Conservation (phyloP, 2,888 invertebrate species). For the Deroplatys truncata region DNA sequence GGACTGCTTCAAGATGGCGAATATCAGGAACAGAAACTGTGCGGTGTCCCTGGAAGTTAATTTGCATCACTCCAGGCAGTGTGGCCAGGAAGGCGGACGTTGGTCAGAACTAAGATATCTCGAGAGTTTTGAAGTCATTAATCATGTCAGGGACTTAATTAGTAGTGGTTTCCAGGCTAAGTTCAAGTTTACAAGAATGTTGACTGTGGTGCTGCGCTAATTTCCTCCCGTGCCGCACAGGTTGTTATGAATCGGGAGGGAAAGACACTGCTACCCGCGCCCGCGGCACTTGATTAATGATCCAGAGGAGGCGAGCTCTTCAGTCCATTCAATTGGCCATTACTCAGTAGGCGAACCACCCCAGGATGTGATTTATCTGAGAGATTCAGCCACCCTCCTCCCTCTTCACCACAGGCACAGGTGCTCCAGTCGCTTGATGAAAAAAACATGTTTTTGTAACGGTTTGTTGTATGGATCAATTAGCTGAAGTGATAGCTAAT, state of each 20-base stretch:
- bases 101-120: not conserved
- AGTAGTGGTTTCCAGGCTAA: not conserved
- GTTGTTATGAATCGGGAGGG: not conserved
- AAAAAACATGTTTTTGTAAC: not conserved
- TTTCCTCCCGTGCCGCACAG: not conserved
- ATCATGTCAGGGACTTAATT: not conserved
- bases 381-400: not conserved
- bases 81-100: not conserved
- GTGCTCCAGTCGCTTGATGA: not conserved
- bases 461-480: no score
- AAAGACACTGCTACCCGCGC: no score
- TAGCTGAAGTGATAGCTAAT: no score
- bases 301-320: not conserved
- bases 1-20: no score
- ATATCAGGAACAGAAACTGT: no score
- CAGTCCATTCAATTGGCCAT: not conserved
- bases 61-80: no score
- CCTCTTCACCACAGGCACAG: not conserved
- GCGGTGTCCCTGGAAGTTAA: no score
- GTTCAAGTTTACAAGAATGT: not conserved
- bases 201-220: not conserved
- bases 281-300: not conserved
- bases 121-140: not conserved
- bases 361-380: not conserved
- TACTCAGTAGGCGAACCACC: not conserved